phyloP scores from a whole-genome alignment of 2,113 vertebrate genomes.

The Turnix velox region DNA sequence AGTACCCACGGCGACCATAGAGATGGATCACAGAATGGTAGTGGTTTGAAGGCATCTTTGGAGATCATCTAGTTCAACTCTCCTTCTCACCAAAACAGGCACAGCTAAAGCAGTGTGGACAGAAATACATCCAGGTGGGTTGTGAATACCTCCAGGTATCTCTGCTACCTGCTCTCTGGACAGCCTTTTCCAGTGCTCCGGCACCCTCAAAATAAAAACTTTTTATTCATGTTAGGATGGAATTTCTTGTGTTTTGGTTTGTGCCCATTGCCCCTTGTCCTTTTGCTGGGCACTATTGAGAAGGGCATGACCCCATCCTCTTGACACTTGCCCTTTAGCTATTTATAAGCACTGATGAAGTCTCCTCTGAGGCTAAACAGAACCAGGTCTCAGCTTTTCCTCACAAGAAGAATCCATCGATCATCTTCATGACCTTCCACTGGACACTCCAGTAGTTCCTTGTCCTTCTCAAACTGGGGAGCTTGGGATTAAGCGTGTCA shows the following conservation, averaged over 20 bases:
- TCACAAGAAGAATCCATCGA: neutral
- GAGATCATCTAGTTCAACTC: neutral
- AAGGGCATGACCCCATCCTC: neutral
- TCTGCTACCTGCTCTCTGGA: neutral
- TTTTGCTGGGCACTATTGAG: neutral
- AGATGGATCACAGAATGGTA: neutral
- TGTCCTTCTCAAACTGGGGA: neutral
- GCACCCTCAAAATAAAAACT: neutral
- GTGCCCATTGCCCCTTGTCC: neutral
- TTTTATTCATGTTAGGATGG: neutral
- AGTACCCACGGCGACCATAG: neutral
- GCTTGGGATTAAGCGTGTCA: fast-evolving
- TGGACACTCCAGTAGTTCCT: neutral
- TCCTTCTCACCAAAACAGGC: neutral
- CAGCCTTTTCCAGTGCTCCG: neutral
- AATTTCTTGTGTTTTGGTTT: neutral
- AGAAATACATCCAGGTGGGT: neutral
- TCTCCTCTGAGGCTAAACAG: neutral
- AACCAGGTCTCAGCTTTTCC: neutral
- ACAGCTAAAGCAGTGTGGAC: neutral
- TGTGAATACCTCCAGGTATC: neutral
- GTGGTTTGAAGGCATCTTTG: neutral
- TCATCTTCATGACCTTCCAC: neutral
- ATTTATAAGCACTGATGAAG: neutral
- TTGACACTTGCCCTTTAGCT: neutral